Evolutionary conservation across 2,888 invertebrate genomes (phyloP).

Genomic region (Meandrusa payeni): DNA sequence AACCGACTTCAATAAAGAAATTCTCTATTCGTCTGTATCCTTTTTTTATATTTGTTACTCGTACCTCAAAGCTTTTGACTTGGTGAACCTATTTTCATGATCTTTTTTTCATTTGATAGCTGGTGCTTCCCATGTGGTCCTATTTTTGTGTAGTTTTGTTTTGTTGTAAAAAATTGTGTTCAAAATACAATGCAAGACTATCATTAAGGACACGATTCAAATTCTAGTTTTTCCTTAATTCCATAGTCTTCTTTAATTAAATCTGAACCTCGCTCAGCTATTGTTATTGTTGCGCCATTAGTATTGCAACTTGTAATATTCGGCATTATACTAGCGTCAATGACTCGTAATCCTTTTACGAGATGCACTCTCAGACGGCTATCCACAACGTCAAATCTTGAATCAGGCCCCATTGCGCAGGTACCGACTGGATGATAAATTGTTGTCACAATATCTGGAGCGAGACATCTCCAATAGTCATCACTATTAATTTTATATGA

Average conservation of each 20-base stretch:
- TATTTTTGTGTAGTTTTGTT: too few species aligned
- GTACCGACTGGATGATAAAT: constrained; percentile 87
- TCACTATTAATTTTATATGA: constrained; percentile 38
- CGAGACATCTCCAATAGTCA: constrained; percentile 52
- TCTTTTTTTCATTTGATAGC: too few species aligned
- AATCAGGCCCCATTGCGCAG: constrained; percentile 78
- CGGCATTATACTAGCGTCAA: constrained; percentile 91
- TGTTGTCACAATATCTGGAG: constrained; percentile 63
- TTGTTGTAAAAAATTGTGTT: too few species aligned
- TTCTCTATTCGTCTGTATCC: too few species aligned
- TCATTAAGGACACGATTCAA: too few species aligned
- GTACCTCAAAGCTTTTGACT: too few species aligned
- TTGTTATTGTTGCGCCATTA: constrained; percentile 89
- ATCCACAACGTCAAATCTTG: constrained; percentile 55
- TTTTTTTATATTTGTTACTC: too few species aligned
- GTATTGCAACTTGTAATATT: constrained; percentile 87
- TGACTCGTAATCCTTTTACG: constrained; percentile 83
- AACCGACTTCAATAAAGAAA: too few species aligned
- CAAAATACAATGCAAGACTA: too few species aligned
- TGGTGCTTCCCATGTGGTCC: too few species aligned
- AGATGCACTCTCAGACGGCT: constrained; percentile 83
- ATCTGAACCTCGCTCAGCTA: constrained; percentile 88
- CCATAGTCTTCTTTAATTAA: constrained; percentile 80
- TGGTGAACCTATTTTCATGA: too few species aligned
- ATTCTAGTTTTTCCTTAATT: too few species aligned